These are phyloP conservation scores for Caenorhabditis angaria DNA, from an alignment of 2,888 invertebrate genomes.

Conservation along the genomic window DNA sequence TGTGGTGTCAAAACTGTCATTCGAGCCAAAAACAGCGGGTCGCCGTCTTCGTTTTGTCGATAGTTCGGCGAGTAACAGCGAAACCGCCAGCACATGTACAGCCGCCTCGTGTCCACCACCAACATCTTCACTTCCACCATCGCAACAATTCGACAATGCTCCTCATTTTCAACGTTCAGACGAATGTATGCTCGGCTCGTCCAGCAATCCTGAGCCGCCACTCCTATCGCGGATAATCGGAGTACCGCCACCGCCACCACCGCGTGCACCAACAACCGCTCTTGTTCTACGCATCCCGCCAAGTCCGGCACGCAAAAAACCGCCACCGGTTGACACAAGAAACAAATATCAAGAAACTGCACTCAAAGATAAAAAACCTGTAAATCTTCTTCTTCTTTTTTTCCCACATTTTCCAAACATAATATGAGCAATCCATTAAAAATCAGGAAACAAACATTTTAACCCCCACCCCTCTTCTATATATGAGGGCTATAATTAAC, in stretches of 20 bases:
- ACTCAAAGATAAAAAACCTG: conserved; percentile 48
- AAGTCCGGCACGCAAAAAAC: conserved; percentile 41
- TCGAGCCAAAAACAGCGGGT: conserved; percentile 37
- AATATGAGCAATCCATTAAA: neutral
- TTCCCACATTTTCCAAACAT: neutral
- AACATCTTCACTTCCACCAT: neutral
- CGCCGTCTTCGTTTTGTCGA: conserved; percentile 42
- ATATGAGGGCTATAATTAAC: neutral
- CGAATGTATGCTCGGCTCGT: conserved; percentile 55
- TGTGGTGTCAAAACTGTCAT: conserved; percentile 39
- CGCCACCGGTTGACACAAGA: conserved; percentile 43
- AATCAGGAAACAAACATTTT: conserved; percentile 6
- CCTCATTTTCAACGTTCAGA: no score
- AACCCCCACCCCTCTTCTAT: no score
- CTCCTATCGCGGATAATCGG: conserved; percentile 60
- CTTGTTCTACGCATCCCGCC: conserved; percentile 45
- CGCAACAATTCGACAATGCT: neutral
- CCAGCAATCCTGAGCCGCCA: conserved; percentile 55
- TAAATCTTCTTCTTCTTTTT: conserved; percentile 10
- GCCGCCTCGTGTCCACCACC: conserved; percentile 7
- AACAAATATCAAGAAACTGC: conserved; percentile 54
- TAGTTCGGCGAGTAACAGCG: conserved; percentile 43
- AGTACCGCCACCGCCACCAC: conserved; percentile 57
- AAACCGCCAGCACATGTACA: conserved; percentile 29
- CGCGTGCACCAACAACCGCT: conserved; percentile 51